Evolutionary conservation across 2,888 invertebrate genomes (phyloP).

Genomic region (Steinernema hermaphroditum): DNA sequence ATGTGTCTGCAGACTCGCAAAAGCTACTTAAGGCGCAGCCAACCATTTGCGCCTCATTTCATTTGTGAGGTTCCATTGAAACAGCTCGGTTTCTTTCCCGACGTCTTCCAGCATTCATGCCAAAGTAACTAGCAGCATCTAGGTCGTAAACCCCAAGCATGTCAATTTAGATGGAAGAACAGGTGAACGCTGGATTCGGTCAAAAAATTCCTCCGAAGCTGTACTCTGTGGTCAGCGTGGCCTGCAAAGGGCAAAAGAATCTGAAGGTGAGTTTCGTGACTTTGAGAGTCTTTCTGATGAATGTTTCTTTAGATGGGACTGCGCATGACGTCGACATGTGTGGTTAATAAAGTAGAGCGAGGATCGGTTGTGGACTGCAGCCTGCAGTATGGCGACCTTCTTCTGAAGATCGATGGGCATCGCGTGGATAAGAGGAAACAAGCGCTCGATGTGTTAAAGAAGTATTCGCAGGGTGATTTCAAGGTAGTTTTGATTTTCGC

Average conservation of each 20-base stretch:
- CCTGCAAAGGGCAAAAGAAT: not conserved
- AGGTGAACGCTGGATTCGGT: constrained; percentile 21
- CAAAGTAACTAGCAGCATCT: too few relatives aligned
- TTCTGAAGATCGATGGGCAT: not conserved
- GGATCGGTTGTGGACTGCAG: not conserved
- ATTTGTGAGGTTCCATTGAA: too few relatives aligned
- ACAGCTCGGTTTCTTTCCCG: too few relatives aligned
- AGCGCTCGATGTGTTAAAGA: not conserved
- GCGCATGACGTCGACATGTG: not conserved
- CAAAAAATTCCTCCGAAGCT: constrained; percentile 8
- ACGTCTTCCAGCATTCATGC: too few relatives aligned
- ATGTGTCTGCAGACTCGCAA: too few relatives aligned
- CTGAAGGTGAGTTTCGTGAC: not conserved
- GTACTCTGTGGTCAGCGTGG: not conserved
- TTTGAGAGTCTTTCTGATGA: not conserved
- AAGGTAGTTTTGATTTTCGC: not conserved
- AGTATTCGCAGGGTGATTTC: not conserved
- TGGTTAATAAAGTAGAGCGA: constrained; percentile 8
- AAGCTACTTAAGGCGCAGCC: too few relatives aligned
- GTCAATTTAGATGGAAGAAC: constrained; percentile 1
- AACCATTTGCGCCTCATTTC: too few relatives aligned
- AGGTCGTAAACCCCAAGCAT: too few relatives aligned
- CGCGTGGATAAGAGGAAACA: constrained; percentile 10
- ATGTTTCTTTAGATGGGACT: not conserved
- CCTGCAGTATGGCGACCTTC: constrained; percentile 10